Conservation (phyloP, 2,113 vertebrate species). For the Arvicanthis niloticus region DNA sequence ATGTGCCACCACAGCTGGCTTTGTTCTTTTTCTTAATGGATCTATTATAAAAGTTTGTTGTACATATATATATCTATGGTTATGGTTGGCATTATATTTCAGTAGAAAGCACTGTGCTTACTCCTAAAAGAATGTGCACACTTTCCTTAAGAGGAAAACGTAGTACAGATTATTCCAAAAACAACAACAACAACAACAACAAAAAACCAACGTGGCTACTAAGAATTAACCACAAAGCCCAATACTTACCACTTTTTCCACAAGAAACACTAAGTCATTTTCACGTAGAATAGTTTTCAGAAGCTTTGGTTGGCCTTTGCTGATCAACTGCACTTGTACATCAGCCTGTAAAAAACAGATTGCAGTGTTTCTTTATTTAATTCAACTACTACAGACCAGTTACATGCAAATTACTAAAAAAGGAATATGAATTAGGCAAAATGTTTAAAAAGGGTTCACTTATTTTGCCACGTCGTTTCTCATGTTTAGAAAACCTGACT, state of each 20-base stretch:
- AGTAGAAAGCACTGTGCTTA: neutral
- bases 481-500: neutral
- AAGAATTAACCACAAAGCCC: neutral
- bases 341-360: constrained; percentile 82
- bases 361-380: neutral
- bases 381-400: constrained; percentile 25
- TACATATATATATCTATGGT: neutral
- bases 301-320: constrained; percentile 80
- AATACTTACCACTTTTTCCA: constrained; percentile 91
- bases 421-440: neutral
- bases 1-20: too few relatives aligned
- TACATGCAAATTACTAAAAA: neutral
- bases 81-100: neutral
- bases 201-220: too few relatives aligned
- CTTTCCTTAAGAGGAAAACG: constrained; percentile 27
- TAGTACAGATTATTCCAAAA: too few relatives aligned
- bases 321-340: constrained; percentile 87
- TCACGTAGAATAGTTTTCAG: constrained; percentile 87
- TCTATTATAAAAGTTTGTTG: constrained; percentile 22
- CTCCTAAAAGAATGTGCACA: constrained; percentile 19
- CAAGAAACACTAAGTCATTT: constrained; percentile 86
- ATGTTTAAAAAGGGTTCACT: neutral
- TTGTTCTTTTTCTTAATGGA: neutral
- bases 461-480: neutral
- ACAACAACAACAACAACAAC: too few relatives aligned